phyloP scores from a whole-genome alignment of 2,888 invertebrate genomes.

The Ophonus ardosiacus region DNA sequence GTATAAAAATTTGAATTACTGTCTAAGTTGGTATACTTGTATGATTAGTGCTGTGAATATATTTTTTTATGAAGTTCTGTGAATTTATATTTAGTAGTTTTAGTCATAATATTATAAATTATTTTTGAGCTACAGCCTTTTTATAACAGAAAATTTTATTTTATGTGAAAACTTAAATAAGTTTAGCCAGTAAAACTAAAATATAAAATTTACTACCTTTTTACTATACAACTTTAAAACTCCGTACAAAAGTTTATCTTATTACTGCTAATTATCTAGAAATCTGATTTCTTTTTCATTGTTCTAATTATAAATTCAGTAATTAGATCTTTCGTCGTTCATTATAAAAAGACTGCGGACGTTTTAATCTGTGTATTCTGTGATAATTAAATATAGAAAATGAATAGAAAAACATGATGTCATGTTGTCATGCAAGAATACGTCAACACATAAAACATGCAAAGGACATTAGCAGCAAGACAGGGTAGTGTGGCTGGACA shows the following conservation, averaged over 20 bases:
- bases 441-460: constrained; percentile 37
- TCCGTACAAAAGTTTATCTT: not conserved
- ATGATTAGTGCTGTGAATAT: not conserved
- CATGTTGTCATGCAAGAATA: constrained; percentile 53
- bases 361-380: constrained; percentile 53
- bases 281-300: not conserved
- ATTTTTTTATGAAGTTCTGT: not conserved
- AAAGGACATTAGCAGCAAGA: constrained; percentile 35
- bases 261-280: not conserved
- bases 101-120: constrained; percentile 23
- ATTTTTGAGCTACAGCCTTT: constrained; percentile 23
- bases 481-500: not conserved
- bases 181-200: constrained; percentile 5
- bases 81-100: constrained; percentile 4
- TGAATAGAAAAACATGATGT: constrained; percentile 46
- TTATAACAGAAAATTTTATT: constrained; percentile 4
- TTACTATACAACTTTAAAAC: constrained; percentile 8
- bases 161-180: constrained; percentile 15
- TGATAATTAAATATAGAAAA: constrained; percentile 57
- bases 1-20: too few species aligned
- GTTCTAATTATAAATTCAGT: not conserved
- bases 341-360: constrained; percentile 29
- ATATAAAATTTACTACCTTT: constrained; percentile 23
- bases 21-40: not conserved
- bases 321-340: constrained; percentile 6